phyloP scores from a whole-genome alignment of 2,888 invertebrate genomes.

The Oscheius sp. region DNA sequence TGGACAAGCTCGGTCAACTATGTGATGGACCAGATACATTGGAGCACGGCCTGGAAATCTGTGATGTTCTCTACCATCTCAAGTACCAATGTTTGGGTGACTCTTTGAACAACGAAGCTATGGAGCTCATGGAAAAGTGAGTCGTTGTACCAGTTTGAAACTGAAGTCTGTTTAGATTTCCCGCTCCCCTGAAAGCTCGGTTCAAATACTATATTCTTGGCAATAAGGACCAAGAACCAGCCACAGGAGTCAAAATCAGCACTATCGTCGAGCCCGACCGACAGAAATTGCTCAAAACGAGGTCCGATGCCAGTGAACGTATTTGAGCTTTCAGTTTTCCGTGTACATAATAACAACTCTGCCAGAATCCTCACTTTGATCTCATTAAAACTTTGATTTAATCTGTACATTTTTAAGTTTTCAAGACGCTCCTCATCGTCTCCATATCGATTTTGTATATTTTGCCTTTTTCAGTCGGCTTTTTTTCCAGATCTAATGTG shows the following conservation, averaged over 20 bases:
- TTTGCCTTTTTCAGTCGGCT: background rate
- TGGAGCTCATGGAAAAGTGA: conserved; percentile 42
- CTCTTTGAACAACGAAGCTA: conserved; percentile 57
- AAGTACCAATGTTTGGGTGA: conserved; percentile 77
- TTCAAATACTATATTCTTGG: conserved; percentile 46
- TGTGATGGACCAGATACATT: conserved; percentile 42
- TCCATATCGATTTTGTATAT: background rate
- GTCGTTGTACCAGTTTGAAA: background rate
- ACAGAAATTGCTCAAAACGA: conserved; percentile 12
- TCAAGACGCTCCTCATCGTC: background rate
- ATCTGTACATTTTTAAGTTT: background rate
- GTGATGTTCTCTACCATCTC: conserved; percentile 75
- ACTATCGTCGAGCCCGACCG: conserved; percentile 20
- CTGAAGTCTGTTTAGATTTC: conserved; percentile 26
- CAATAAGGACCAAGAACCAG: conserved; percentile 10
- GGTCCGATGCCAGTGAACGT: conserved; percentile 28
- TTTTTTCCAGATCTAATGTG: background rate
- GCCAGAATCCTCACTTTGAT: background rate
- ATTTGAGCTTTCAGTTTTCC: background rate
- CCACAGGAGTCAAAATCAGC: conserved; percentile 13
- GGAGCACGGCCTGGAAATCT: conserved; percentile 50
- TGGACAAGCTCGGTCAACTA: conserved; percentile 41
- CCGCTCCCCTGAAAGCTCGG: conserved; percentile 42
- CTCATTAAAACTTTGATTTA: background rate
- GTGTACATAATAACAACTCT: background rate